Percentiles rank a stretch among this genome's conserved stretches.
Evolutionary conservation across 2,888 invertebrate species (phyloP).

Genomic region (Orthosia gothica): DNA sequence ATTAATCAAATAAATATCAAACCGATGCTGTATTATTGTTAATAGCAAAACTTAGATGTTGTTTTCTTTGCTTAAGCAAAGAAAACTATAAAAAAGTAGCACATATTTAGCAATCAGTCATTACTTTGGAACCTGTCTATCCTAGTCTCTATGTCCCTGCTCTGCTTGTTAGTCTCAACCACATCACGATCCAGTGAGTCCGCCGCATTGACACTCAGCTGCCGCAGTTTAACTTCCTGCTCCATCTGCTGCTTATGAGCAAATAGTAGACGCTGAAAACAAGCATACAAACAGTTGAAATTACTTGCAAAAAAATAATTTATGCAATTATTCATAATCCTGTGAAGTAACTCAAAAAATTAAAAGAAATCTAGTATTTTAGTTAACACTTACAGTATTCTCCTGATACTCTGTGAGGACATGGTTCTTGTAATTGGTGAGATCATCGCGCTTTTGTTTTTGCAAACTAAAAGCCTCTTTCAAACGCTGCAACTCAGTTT

Average conservation of each 20-base stretch:
- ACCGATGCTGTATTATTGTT: too few species aligned
- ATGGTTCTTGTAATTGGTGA: conserved; percentile 86
- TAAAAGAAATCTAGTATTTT: background rate
- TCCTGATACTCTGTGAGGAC: conserved; percentile 88
- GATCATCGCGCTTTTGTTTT: conserved; percentile 84
- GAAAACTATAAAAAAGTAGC: background rate
- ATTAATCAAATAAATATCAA: too few species aligned
- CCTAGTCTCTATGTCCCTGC: conserved; percentile 83
- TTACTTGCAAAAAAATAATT: background rate
- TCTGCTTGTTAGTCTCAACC: conserved; percentile 86
- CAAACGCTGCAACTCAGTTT: conserved; percentile 86
- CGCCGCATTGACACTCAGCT: conserved; percentile 85
- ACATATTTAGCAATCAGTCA: conserved; percentile 10
- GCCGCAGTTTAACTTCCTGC: conserved; percentile 93
- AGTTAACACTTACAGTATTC: conserved; percentile 83
- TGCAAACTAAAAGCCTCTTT: conserved; percentile 84
- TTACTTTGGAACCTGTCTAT: conserved; percentile 85
- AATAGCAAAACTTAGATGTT: too few species aligned
- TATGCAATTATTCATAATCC: background rate
- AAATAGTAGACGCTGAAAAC: conserved; percentile 92
- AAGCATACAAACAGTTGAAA: background rate
- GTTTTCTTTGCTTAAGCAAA: background rate
- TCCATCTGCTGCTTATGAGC: conserved; percentile 94
- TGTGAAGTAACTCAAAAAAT: background rate
- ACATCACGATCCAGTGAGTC: conserved; percentile 87